phyloP scores from a whole-genome alignment of 2,797 vertebrate species.

The Microhierax caerulescens region DNA sequence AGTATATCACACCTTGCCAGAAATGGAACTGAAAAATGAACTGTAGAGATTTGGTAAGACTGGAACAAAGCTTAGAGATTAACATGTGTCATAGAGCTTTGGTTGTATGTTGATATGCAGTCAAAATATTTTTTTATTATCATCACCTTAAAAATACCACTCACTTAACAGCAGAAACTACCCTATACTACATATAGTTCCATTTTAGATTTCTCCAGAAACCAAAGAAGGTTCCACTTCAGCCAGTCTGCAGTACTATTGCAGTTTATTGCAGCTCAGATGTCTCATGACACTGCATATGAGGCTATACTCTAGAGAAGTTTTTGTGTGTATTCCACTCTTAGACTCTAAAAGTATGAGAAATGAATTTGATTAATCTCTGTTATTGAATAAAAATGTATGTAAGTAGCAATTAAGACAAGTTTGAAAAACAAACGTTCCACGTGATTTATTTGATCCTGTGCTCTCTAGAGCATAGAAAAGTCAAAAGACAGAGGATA shows the following conservation, averaged over 20 bases:
- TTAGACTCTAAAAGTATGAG: background rate
- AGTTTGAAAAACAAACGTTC: background rate
- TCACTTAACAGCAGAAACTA: background rate
- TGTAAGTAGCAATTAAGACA: background rate
- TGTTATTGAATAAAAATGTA: background rate
- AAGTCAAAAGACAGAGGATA: background rate
- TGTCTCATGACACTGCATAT: background rate
- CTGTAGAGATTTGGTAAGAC: background rate
- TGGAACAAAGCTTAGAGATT: background rate
- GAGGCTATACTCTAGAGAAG: background rate
- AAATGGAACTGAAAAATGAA: background rate
- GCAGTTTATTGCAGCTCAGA: background rate
- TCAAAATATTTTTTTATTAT: background rate
- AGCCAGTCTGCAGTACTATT: background rate
- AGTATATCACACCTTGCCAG: background rate
- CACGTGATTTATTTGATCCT: background rate
- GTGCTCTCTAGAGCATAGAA: background rate
- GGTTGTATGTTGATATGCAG: background rate
- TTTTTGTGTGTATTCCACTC: background rate
- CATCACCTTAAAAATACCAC: background rate
- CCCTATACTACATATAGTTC: background rate
- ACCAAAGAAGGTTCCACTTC: background rate
- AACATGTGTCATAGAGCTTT: background rate
- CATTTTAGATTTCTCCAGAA: background rate
- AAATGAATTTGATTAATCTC: background rate